Base-by-base conservation (phyloP, 2,888 invertebrate species). In the Chironomus tentans region DNA sequence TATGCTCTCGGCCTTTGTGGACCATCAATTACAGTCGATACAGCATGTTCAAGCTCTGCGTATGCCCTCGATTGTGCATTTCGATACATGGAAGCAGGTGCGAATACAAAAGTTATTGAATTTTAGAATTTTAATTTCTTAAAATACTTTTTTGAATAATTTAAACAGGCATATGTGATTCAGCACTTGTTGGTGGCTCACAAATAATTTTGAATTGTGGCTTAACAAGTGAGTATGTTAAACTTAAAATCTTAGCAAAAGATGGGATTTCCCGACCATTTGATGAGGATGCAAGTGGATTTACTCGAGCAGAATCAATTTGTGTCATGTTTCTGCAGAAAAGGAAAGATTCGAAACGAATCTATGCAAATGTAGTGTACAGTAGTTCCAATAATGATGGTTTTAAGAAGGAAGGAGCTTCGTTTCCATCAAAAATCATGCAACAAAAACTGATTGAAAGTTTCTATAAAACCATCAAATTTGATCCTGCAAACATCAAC, bases 11-110 rank as follows among this genome's bases (percentile, higher is more conserved):
- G 95, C 24, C 87, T 94, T n/a, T 91, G 91, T 80, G 96, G 97
- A 0, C 96, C 97, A 0, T 95, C 95, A 4, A 93, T 91, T 84
- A 88, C 92, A 0, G 87, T 95, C 7, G 97, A 98, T 84, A 95
- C 97, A 0, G 97, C 97, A 0, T 98, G 97, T 82, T 95, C 95
- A n/a, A 97, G 97, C 76, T 93, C 95, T 6, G 87, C 95, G 78
- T 90, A 93, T 79, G 97, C 96, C 0, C 79, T 97, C 76, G 94
- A 97, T 80, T 90, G 91, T 78, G 92, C 91, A 28, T 91, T 89
- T 82, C 85, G 87, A 68, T 87, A 91, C 0, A 90, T 94, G 83
- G 83, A 72, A n/a, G 4, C 21, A 62, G 50, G 15, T 18, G n/a
- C n/a, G 46, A 68, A 28, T 24, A 24, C 22, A 2, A 24, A n/a